These are phyloP conservation scores for Gephyroberyx darwinii DNA, from an alignment of 2,797 vertebrate species.

Conservation along the genomic window DNA sequence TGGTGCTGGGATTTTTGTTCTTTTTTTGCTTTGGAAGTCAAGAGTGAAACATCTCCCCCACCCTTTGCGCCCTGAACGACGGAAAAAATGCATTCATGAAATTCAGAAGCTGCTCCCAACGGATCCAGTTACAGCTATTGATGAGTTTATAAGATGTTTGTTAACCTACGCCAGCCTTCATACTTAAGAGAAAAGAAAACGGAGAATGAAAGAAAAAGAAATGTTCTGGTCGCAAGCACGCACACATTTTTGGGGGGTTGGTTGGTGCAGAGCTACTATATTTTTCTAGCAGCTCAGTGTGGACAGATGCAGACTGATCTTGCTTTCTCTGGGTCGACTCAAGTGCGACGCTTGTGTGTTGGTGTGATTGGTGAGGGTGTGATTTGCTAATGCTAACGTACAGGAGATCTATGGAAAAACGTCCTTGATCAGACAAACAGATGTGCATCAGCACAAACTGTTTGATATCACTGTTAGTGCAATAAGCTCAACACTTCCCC, in stretches of 20 bases:
- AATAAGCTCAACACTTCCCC: constrained; percentile 75
- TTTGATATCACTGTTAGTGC: constrained; percentile 76
- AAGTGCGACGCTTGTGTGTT: constrained; percentile 58
- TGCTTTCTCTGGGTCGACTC: constrained; percentile 21
- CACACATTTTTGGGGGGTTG: constrained; percentile 14
- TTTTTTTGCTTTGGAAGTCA: constrained; percentile 24
- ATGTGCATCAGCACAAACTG: constrained; percentile 74
- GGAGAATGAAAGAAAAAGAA: constrained; percentile 54
- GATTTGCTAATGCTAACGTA: constrained; percentile 69
- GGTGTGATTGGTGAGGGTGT: constrained; percentile 50
- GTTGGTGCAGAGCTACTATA: constrained; percentile 60
- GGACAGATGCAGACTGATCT: constrained; percentile 45
- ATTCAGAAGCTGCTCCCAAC: constrained; percentile 78
- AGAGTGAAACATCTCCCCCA: constrained; percentile 43
- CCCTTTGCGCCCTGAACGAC: constrained; percentile 52
- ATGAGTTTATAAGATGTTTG: constrained; percentile 81
- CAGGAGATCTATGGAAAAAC: constrained; percentile 64
- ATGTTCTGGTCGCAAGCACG: constrained; percentile 54
- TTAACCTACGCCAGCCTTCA: constrained; percentile 71
- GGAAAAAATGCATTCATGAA: constrained; percentile 79
- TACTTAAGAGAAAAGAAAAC: constrained; percentile 49
- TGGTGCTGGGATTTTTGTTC: constrained; percentile 21
- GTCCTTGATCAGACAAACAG: constrained; percentile 79
- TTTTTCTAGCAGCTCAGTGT: constrained; percentile 66
- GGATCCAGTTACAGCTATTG: constrained; percentile 80